Evolutionary conservation across 2,888 invertebrate species (phyloP), one percentile per base, ranked within the genome.

Genomic region (Melanargia galathea): DNA sequence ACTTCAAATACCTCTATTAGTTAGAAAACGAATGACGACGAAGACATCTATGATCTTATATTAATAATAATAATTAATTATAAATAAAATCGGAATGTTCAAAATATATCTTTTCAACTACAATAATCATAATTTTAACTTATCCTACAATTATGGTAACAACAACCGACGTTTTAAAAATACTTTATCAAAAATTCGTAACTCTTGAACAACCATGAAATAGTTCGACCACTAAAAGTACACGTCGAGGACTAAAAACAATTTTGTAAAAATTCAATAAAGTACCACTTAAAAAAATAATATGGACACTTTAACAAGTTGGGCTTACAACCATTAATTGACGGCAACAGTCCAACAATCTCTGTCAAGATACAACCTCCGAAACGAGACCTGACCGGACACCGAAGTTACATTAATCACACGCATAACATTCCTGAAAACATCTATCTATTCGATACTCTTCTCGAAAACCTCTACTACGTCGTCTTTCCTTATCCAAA

Each of bases 141-240:
- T 77, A 77, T 76, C 75, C 75, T 76, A 78, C 75, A 46, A 43
- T 20, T 46, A 75, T 75, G 85, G 88, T 89, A 90, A 90, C 88
- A 89, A 89, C 84, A 79, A 83, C 87, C 77, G 81, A 86, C 82
- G 84, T 80, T 76, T 81, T 80, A 82, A 84, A 87, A 84, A 82
- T 84, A 84, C 77, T 81, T 78, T 83, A 81, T 82, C 81, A 82
- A 83, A 83, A 82, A 79, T 80, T 77, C 75, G 75, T 79, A 76
- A 71, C 71, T 75, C 71, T n/a, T 74, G 75, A 75, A 78, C 75
- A 77, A 73, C 78, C 73, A 66, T 73, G 66, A 67, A n/a, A 68
- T 65, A 65, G 71, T 70, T 67, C 68, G 65, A 69, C 70, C 71
- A 68, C 71, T 70, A 68, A 71, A 69, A 67, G 48, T 56, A 66